These are phyloP conservation scores for Sebastes umbrosus DNA, from an alignment of 2,797 vertebrate genomes.

Conservation along the genomic window DNA sequence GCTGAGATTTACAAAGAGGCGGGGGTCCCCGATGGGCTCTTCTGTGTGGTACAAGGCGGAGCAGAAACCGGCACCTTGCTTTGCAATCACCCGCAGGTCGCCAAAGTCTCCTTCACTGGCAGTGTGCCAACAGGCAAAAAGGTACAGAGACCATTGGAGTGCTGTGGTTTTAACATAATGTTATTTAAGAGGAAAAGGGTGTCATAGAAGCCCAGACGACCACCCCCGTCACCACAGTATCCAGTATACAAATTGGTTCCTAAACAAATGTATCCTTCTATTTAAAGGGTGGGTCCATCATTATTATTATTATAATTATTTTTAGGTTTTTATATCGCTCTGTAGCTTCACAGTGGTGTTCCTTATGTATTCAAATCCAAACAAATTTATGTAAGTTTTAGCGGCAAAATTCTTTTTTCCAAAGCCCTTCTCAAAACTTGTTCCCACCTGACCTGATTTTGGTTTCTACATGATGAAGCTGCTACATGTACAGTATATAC, in stretches of 20 bases:
- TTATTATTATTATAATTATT: no score
- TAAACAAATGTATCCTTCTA: not conserved
- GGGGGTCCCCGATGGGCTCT: conserved; percentile 90
- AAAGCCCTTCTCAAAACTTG: rapidly evolving
- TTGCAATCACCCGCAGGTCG: conserved; percentile 90
- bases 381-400: no score
- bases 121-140: conserved; percentile 95
- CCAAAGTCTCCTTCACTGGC: conserved; percentile 97
- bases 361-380: no score
- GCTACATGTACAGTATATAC: no score
- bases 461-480: rapidly evolving
- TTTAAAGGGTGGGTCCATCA: no score
- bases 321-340: no score
- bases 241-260: not conserved
- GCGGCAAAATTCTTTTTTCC: rapidly evolving
- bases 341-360: no score
- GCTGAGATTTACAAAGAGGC: conserved; percentile 95
- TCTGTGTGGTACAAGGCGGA: conserved; percentile 95
- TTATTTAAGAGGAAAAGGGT: not conserved
- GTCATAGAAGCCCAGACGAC: not conserved
- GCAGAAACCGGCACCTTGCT: conserved; percentile 91
- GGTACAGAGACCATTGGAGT: conserved; percentile 71
- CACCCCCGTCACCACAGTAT: not conserved
- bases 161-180: not conserved
- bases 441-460: rapidly evolving